These are phyloP conservation scores for Nasonia giraulti DNA, from an alignment of 1,140 invertebrate species.

Conservation along the genomic window DNA sequence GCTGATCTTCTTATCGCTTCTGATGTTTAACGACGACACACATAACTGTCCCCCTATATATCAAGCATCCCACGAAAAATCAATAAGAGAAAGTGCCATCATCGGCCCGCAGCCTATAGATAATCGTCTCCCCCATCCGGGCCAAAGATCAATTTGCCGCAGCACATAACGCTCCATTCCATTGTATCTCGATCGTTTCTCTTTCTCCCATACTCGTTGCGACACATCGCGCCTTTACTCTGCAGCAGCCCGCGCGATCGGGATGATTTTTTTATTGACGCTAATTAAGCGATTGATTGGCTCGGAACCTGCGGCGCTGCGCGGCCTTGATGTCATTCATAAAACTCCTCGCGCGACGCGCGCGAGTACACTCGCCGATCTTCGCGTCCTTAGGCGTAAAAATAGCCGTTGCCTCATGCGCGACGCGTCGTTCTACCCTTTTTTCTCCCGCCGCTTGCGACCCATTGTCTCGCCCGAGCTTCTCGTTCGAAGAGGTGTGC, in stretches of 20 bases:
- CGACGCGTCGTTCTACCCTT: not conserved
- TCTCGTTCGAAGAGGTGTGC: too few relatives aligned
- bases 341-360: constrained; percentile 22
- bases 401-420: not conserved
- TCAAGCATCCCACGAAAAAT: not conserved
- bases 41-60: not conserved
- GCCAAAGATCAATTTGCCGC: constrained; percentile 7
- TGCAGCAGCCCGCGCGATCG: not conserved
- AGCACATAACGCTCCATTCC: not conserved
- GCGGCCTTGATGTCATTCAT: constrained; percentile 38
- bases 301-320: not conserved
- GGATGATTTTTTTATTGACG: constrained; percentile 28
- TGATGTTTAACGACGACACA: too few relatives aligned
- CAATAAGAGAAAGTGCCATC: not conserved
- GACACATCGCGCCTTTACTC: not conserved
- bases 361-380: not conserved
- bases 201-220: not conserved
- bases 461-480: too few relatives aligned
- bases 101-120: not conserved
- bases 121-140: not conserved
- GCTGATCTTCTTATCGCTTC: not conserved
- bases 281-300: constrained; percentile 42
- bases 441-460: not conserved
- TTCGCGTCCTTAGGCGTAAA: not conserved
- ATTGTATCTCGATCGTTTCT: constrained; percentile 17